Percentiles rank a stretch among this genome's conserved stretches.
phyloP scores from a whole-genome alignment of 2,113 vertebrate genomes.

The Sander lucioperca region DNA sequence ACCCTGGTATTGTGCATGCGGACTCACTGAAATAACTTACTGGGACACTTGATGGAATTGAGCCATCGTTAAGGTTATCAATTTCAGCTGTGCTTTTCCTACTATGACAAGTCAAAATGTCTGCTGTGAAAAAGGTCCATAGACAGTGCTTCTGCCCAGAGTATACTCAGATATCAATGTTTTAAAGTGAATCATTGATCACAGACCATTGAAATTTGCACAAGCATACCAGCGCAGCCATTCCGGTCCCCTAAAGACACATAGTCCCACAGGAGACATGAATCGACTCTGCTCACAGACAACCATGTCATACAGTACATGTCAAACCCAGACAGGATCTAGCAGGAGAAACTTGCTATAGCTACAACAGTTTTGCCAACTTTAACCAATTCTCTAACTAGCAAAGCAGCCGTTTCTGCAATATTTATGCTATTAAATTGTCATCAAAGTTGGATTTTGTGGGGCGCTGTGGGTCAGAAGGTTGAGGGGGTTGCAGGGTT shows the following conservation, averaged over 20 bases:
- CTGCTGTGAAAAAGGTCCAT: too few species aligned
- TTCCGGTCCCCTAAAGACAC: slow-evolving; percentile 23
- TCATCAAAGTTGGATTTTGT: not conserved
- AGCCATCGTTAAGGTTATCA: too few species aligned
- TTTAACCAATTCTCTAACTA: not conserved
- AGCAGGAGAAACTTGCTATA: not conserved
- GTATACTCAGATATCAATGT: slow-evolving; percentile 31
- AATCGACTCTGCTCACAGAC: slow-evolving; percentile 4
- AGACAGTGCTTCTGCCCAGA: slow-evolving; percentile 21
- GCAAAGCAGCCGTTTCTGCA: slow-evolving; percentile 4
- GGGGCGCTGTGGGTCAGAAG: not conserved
- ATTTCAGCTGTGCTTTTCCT: too few species aligned
- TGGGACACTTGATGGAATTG: too few species aligned
- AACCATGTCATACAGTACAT: not conserved
- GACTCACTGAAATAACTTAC: too few species aligned
- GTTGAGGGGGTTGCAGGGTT: not conserved
- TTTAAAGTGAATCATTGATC: slow-evolving; percentile 48
- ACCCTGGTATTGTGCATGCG: too few species aligned
- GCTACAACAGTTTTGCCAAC: not conserved
- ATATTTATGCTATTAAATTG: not conserved
- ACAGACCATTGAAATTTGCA: slow-evolving; percentile 34
- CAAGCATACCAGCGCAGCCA: not conserved
- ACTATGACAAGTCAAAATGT: too few species aligned
- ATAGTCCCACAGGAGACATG: slow-evolving; percentile 9
- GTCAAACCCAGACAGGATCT: slow-evolving; percentile 5